phyloP scores from a whole-genome alignment of 2,113 vertebrate species.

The Myiozetetes cayanensis region DNA sequence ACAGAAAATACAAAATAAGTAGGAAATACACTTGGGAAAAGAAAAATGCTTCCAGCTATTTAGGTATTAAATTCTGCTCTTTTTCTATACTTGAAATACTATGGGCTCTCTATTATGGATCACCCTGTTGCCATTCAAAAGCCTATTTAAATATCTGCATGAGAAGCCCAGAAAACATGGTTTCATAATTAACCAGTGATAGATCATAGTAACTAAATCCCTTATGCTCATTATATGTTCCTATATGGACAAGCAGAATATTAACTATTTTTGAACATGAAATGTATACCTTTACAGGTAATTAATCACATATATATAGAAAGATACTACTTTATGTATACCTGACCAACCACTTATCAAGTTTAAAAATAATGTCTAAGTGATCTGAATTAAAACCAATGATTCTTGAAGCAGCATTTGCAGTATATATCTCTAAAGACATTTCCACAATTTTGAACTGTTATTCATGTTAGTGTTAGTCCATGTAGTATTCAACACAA shows the following conservation, averaged over 20 bases:
- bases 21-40: neutral
- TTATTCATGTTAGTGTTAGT: neutral
- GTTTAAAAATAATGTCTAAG: neutral
- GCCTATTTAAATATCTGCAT: neutral
- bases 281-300: neutral
- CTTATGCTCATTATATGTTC: neutral
- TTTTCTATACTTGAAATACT: neutral
- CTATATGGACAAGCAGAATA: neutral
- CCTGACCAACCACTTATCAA: neutral
- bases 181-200: neutral
- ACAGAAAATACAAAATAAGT: conserved; percentile 6
- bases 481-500: neutral
- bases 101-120: neutral
- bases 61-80: neutral
- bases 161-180: neutral
- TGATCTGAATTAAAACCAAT: neutral
- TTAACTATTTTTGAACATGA: neutral
- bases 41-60: neutral
- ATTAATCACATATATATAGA: neutral
- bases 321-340: neutral
- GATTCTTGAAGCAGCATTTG: neutral
- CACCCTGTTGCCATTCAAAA: neutral
- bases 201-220: neutral
- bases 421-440: neutral
- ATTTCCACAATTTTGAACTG: neutral